Conservation (phyloP, 2,888 invertebrate species). For the Cosmia pyralina region DNA sequence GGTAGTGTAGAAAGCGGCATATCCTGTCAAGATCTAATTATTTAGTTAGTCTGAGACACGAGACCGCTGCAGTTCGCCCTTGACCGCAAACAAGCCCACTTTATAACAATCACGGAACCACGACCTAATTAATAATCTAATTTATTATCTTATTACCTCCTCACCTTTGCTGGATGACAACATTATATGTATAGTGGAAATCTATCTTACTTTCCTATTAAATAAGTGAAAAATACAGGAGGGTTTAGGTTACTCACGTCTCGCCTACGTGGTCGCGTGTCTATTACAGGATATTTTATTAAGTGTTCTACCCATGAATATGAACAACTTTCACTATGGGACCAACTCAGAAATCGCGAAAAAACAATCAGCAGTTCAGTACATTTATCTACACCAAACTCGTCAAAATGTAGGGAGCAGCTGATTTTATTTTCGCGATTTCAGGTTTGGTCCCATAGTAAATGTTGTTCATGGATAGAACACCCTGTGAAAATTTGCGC, state of each 20-base stretch:
- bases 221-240: constrained; percentile 18
- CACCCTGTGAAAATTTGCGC: too few species aligned
- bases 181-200: constrained; percentile 10
- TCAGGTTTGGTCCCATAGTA: too few species aligned
- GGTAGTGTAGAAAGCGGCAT: constrained; percentile 36
- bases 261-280: constrained; percentile 4
- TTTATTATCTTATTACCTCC: constrained; percentile 51
- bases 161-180: constrained; percentile 42
- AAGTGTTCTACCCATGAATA: too few species aligned
- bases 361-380: too few species aligned
- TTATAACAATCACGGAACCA: constrained; percentile 63
- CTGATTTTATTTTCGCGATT: too few species aligned
- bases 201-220: constrained; percentile 22
- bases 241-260: constrained; percentile 6
- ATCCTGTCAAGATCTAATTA: constrained; percentile 60
- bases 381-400: too few species aligned
- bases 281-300: too few species aligned
- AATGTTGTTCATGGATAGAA: too few species aligned
- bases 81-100: constrained; percentile 65
- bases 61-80: constrained; percentile 54
- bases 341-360: too few species aligned
- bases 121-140: constrained; percentile 63
- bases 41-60: constrained; percentile 52
- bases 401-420: too few species aligned
- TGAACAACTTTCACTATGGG: too few species aligned